phyloP scores from a whole-genome alignment of 2,888 invertebrate genomes.

The Apamea monoglypha region DNA sequence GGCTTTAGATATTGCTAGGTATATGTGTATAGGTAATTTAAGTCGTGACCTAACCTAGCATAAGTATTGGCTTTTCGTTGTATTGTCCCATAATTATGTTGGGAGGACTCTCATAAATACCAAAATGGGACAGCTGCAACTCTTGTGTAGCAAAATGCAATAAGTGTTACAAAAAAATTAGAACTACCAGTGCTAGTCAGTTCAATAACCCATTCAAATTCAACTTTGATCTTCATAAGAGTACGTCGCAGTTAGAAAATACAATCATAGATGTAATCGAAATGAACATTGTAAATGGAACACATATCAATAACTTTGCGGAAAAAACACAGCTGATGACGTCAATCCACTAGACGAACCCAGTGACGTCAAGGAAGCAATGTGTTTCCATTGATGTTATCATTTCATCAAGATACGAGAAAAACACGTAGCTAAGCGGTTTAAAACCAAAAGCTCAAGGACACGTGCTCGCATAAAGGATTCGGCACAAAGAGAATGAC shows the following conservation, averaged over 20 bases:
- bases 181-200: neutral
- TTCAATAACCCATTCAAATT: conserved; percentile 18
- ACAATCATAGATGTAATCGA: conserved; percentile 13
- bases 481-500: conserved; percentile 29
- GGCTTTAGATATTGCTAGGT: neutral
- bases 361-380: conserved; percentile 57
- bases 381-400: conserved; percentile 60
- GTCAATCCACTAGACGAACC: conserved; percentile 55
- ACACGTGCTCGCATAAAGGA: conserved; percentile 16
- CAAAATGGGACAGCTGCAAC: neutral
- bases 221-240: conserved; percentile 14
- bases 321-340: conserved; percentile 58
- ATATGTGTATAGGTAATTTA: neutral
- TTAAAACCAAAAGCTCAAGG: conserved; percentile 15
- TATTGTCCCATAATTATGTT: neutral
- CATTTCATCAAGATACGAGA: conserved; percentile 26
- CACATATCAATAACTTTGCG: conserved; percentile 52
- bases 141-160: neutral
- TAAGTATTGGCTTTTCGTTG: neutral
- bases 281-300: conserved; percentile 26
- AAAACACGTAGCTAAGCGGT: conserved; percentile 1
- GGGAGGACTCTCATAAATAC: neutral
- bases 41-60: neutral
- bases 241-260: conserved; percentile 1
- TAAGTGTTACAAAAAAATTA: neutral